Evolutionary conservation across 2,888 invertebrate genomes (phyloP), one percentile per base, ranked within the genome.

Genomic region (Eupithecia insigniata): DNA sequence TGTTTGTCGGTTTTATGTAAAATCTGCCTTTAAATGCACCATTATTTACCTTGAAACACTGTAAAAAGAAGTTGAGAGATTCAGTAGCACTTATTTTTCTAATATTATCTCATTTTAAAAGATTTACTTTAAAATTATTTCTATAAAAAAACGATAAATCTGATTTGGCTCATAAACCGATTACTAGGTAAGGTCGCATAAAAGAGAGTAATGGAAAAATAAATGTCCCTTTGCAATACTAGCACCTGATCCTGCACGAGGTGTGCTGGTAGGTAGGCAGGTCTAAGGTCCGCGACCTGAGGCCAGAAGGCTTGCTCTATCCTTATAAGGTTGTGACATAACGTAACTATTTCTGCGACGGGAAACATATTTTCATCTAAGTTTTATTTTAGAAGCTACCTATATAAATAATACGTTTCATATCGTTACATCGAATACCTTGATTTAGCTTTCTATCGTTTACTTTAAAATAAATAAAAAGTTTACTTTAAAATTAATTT

Each of bases 201-300:
- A 46, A n/a, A n/a, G 46, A 43, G 43, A n/a, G 46, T 51, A 51
- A 51, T 51, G 46, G 46, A 51, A 51, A 51, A 51, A 51, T 51
- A 22, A 46, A 51, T 51, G 46, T 22, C 46, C 10, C 22, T 51
- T 51, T n/a, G 2, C 46, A 22, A 22, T 55, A 26, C 55, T 55
- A 55, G 65, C 71, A 64, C 61, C 16, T 72, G 76, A 76, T 73
- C 71, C 70, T 67, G 70, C 58, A 14, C 66, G 12, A 60, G 61
- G 43, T 64, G 58, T 43, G 62, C 18, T 30, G 28, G 60, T 28
- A 30, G 61, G 69, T 66, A 70, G 74, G 67, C 73, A 65, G 70
- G 66, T 32, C 32, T 78, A 76, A 78, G 76, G 76, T 78, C 72
- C 71, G 74, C 51, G 74, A 74, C 76, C 76, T 73, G 76, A 72